These are phyloP conservation scores for Poicephalus gulielmi DNA, from an alignment of 2,113 vertebrate species.

Conservation along the genomic window DNA sequence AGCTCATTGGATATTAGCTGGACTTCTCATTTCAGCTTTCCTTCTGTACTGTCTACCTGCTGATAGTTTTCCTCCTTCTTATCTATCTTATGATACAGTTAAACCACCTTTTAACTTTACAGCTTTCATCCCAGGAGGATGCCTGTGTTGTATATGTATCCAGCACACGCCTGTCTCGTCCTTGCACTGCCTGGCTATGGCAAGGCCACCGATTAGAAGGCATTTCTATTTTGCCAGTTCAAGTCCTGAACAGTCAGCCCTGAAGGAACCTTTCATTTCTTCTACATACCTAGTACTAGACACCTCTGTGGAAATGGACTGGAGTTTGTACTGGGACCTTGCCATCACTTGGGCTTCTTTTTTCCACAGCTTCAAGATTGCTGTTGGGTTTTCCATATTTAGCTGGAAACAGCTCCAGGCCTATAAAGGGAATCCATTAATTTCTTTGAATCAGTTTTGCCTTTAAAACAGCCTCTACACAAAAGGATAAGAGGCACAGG, in stretches of 20 bases:
- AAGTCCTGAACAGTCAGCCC: not conserved
- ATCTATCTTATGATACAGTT: not conserved
- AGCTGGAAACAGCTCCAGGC: not conserved
- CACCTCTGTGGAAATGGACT: not conserved
- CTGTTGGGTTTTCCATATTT: not conserved
- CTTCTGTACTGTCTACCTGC: not conserved
- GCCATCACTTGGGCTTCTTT: not conserved
- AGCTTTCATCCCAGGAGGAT: not conserved
- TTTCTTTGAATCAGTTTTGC: not conserved
- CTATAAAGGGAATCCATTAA: accelerated
- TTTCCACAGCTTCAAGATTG: not conserved
- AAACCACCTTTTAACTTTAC: not conserved
- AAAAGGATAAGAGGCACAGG: not conserved
- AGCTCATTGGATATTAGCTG: constrained; percentile 27
- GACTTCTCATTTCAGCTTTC: constrained; percentile 15
- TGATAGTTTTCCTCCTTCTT: constrained; percentile 21
- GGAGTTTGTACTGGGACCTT: not conserved
- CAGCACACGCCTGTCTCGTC: not conserved
- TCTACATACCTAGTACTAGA: not conserved
- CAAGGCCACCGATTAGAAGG: not conserved
- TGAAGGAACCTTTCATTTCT: not conserved
- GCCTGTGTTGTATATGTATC: not conserved
- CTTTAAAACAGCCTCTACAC: not conserved
- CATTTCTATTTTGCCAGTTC: not conserved
- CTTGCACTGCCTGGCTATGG: not conserved